phyloP scores from a whole-genome alignment of 2,113 vertebrate genomes.

The Epinephelus moara region DNA sequence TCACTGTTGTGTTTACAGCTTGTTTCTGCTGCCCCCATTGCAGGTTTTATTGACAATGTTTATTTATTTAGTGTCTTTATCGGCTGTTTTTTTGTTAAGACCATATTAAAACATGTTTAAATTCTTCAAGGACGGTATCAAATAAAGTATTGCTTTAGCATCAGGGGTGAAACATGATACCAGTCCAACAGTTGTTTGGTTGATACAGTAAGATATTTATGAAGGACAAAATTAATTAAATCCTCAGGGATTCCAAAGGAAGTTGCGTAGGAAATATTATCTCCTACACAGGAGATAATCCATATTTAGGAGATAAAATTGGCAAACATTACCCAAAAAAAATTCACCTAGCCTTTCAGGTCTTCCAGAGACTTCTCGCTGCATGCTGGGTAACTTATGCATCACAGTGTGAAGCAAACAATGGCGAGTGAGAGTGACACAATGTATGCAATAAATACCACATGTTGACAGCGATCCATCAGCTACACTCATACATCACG shows the following conservation, averaged over 20 bases:
- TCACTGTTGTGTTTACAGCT: no score
- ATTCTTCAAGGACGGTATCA: no score
- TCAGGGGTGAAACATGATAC: background rate
- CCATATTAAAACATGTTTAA: no score
- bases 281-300: no score
- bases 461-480: constrained; percentile 55
- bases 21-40: no score
- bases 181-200: background rate
- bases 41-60: no score
- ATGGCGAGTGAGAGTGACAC: constrained; percentile 40
- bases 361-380: background rate
- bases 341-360: background rate
- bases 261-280: no score
- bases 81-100: no score
- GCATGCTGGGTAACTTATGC: background rate
- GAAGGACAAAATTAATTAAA: background rate
- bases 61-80: no score
- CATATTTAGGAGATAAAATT: no score
- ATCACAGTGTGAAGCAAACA: constrained; percentile 39
- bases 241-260: background rate
- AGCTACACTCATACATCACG: constrained; percentile 43
- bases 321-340: no score
- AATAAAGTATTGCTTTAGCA: background rate
- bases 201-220: background rate
- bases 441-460: constrained; percentile 50